Percentiles rank a stretch among this genome's conserved stretches.
Conservation (phyloP, 92 coral and sea anemone genomes). For the Montipora capitata region DNA sequence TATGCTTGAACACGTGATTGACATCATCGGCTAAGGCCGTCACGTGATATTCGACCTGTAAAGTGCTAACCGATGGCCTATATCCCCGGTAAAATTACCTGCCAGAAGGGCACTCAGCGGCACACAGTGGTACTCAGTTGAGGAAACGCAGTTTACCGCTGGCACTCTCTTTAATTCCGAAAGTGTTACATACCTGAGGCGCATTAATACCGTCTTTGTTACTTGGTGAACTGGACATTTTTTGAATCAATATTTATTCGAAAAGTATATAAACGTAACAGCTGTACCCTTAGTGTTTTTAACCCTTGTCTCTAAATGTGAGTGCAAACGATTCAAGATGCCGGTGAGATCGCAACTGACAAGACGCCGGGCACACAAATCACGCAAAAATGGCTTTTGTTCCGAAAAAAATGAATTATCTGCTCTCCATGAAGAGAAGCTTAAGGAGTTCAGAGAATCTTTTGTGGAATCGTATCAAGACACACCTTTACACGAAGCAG, state of each 20-base stretch:
- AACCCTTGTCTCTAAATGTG: no score
- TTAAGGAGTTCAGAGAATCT: constrained; percentile 48
- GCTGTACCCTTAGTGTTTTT: background rate
- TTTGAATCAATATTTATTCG: no score
- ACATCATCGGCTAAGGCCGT: no score
- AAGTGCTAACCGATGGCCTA: no score
- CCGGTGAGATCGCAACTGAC: constrained; percentile 62
- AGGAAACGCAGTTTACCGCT: no score
- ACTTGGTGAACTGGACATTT: background rate
- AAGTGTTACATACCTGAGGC: background rate
- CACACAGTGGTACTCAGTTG: no score
- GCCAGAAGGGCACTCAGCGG: no score
- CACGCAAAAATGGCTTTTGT: constrained; percentile 82
- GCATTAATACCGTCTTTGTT: background rate
- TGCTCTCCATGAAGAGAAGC: constrained; percentile 54
- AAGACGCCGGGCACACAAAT: constrained; percentile 33
- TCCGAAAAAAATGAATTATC: constrained; percentile 73
- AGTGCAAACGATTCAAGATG: constrained; percentile 45
- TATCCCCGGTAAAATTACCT: no score
- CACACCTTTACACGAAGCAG: constrained; percentile 90
- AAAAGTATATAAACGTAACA: no score
- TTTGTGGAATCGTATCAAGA: constrained; percentile 93
- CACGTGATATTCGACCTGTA: no score
- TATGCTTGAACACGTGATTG: no score
- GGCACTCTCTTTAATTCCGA: no score